A percentile compares a stretch with the other conserved stretches of the same genome.
Conservation (phyloP, 1,140 invertebrate genomes). For the Drosophila quadrilineata region DNA sequence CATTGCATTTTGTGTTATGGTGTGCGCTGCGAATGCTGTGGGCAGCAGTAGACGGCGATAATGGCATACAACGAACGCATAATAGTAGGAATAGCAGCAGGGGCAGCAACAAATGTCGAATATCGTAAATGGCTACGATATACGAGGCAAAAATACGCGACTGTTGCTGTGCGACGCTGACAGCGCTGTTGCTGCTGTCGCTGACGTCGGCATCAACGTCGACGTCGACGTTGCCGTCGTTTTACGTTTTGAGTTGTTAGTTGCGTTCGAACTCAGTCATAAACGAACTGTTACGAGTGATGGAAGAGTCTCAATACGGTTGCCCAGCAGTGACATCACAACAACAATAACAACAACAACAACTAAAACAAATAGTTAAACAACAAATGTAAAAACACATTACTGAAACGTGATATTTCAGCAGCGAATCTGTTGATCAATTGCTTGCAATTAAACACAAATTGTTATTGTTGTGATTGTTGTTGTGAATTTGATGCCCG, state of each 20-base stretch:
- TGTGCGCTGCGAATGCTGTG: slow-evolving; percentile 27
- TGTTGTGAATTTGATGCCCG: slow-evolving; percentile 12
- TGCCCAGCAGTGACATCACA: slow-evolving; percentile 20
- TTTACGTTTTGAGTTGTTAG: slow-evolving; percentile 53
- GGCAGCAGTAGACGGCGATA: slow-evolving; percentile 28
- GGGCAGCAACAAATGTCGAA: background rate
- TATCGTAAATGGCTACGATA: slow-evolving; percentile 42
- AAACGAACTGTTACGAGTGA: slow-evolving; percentile 69
- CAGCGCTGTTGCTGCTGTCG: slow-evolving; percentile 2
- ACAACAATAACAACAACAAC: slow-evolving; percentile 16
- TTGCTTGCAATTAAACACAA: slow-evolving; percentile 17
- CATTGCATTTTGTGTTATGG: slow-evolving; percentile 19
- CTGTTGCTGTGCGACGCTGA: slow-evolving; percentile 8
- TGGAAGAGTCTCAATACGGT: slow-evolving; percentile 61
- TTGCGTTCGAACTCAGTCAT: slow-evolving; percentile 65
- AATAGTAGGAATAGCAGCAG: background rate
- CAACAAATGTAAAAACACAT: background rate
- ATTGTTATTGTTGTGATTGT: slow-evolving; percentile 11
- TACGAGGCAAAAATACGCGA: slow-evolving; percentile 4
- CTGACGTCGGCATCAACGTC: background rate
- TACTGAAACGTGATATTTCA: slow-evolving; percentile 5
- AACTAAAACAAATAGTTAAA: slow-evolving; percentile 9
- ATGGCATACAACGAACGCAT: too few relatives aligned
- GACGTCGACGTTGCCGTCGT: slow-evolving; percentile 22
- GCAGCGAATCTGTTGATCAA: slow-evolving; percentile 23